Evolutionary conservation across 2,888 invertebrate species (phyloP), one percentile per base, ranked within the genome.

Genomic region (Meteorus cinctellus): DNA sequence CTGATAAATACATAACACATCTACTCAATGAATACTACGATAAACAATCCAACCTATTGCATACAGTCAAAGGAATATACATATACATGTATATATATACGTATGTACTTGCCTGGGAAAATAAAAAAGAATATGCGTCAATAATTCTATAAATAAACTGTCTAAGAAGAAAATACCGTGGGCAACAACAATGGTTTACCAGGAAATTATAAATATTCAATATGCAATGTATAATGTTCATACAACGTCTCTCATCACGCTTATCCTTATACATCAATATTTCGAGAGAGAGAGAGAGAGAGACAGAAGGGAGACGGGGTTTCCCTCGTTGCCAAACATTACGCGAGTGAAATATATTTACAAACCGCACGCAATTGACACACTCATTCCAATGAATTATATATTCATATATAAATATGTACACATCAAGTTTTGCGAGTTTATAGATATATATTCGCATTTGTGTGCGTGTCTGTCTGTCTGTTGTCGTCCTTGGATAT

Each of bases 161-260:
- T n/a, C 12, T 66, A 34, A 65, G 16, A 10, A 19, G 29, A 68
- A 51, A 51, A 24, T 29, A 16, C 4, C 29, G 31, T 51, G 19
- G 41, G 68, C 27, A 55, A 55, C 10, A 55, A 55, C 19, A 10
- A 55, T 68, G 12, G 12, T 5, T 45, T 67, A 67, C 67, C 67
- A 69, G 69, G 69, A 69, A 70, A 55, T 29, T 59, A 59, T 70
- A 59, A 59, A 70, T 70, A 70, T 70, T 55, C 48, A 48, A 55
- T 55, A 19, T 8, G 4, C n/a, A n/a, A 55, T 55, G 5, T 19
- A 55, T 48, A 48, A 48, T 48, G 41, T 41, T 41, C 41, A 41
- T 10, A 41, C 41, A 41, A 1, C 12, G 41, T 12, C 12, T 6
- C 12, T 41, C 41, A 41, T 41, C 12, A 12, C 41, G 12, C 12